Conservation (phyloP, 2,113 vertebrate species). For the Lampris megalopsis region DNA sequence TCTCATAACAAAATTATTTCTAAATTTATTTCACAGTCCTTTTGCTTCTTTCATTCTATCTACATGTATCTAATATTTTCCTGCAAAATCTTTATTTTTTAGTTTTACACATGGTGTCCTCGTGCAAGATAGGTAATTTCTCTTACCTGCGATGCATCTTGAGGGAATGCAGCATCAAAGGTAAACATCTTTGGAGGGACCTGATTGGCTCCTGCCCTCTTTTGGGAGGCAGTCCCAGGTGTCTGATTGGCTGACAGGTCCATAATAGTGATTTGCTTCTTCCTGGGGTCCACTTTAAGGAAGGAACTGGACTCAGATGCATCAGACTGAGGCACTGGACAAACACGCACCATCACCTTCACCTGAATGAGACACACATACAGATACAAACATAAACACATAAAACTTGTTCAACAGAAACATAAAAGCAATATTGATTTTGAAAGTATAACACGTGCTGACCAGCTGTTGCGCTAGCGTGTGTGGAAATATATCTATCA, state of each 20-base stretch:
- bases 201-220: slow-evolving; percentile 88
- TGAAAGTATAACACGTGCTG: too few species aligned
- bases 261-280: slow-evolving; percentile 96
- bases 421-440: too few species aligned
- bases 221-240: slow-evolving; percentile 85
- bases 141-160: slow-evolving; percentile 95
- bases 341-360: slow-evolving; percentile 97
- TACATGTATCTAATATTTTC: too few species aligned
- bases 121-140: not conserved
- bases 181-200: slow-evolving; percentile 98
- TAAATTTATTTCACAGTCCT: too few species aligned
- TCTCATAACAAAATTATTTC: too few species aligned
- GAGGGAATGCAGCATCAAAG: slow-evolving; percentile 95
- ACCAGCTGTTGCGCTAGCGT: too few species aligned
- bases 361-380: slow-evolving; percentile 81
- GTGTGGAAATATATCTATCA: too few species aligned
- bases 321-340: slow-evolving; percentile 86
- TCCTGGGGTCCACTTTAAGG: slow-evolving; percentile 95
- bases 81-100: not conserved
- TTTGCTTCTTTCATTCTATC: too few species aligned
- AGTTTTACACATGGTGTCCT: not conserved
- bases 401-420: too few species aligned
- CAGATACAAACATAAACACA: slow-evolving; percentile 13
- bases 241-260: slow-evolving; percentile 88
- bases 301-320: slow-evolving; percentile 94